Evolutionary conservation across 2,888 invertebrate genomes (phyloP), one percentile per base, ranked within the genome.

Genomic region (Spodoptera exigua): DNA sequence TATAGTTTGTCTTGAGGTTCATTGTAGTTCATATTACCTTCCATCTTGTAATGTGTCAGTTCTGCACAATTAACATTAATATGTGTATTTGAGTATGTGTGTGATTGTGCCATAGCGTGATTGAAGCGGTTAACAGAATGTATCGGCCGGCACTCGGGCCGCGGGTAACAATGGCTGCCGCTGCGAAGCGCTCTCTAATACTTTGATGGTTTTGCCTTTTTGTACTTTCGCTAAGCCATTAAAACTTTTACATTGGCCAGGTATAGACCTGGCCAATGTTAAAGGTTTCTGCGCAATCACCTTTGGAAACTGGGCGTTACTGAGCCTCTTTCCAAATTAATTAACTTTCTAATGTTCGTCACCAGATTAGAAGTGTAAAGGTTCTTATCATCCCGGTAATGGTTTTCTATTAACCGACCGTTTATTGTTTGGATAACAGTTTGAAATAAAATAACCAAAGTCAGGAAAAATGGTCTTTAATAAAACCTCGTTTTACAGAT

Each of bases 401-500:
- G 5, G 27, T 27, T 1, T 27, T 9, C 27, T 27, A 7, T 27
- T 9, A 27, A 27, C 7, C 9, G 27, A 9, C 5, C 9, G 27
- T 7, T 1, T 27, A 27, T 27, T 27, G 9, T 27, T 27, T 27
- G 5, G 7, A 9, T 27, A 9, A 13, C 45, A 11, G n/a, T n/a
- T 16, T 49, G 34, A 69, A 83, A 83, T 81, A 46, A 84, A 80
- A 86, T 27, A 77, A 52, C 47, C 49, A 7, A 16, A 1, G 76
- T 82, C 87, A 85, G 85, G 89, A 89, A 91, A 89, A 90, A 85
- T 88, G 88, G 88, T 86, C 85, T 91, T 91, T 91, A 91, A 86
- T 92, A 86, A 90, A 91, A 89, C 87, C 89, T 81, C 79, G 74
- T 81, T 80, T 79, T 61, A 74, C 64, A 68, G 84, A 80, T 85